A percentile compares a stretch with the other conserved stretches of the same genome.
Evolutionary conservation across 2,113 vertebrate genomes (phyloP).

Genomic region (Ornithorhynchus anatinus): DNA sequence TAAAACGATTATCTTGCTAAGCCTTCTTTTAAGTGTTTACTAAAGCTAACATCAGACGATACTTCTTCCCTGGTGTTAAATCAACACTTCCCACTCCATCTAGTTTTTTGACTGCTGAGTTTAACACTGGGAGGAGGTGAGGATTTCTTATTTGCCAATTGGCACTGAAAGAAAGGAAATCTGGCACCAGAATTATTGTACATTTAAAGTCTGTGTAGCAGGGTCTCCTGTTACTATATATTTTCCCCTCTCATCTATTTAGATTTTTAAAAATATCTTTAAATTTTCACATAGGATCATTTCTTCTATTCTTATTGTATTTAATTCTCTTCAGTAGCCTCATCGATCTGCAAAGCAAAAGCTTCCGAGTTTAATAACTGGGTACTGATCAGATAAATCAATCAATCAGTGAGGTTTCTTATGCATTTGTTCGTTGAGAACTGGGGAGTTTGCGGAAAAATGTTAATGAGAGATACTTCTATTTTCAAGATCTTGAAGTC

Average conservation of each 20-base stretch:
- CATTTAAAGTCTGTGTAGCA: conserved; percentile 57
- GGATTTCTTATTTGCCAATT: conserved; percentile 66
- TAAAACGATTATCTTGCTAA: conserved; percentile 50
- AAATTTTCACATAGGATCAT: conserved; percentile 23
- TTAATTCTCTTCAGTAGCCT: too few relatives aligned
- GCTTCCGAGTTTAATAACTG: too few relatives aligned
- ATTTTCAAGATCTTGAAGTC: too few relatives aligned
- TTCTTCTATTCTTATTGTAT: too few relatives aligned
- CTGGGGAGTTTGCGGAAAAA: too few relatives aligned
- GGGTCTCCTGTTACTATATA: conserved; percentile 44
- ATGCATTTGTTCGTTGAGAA: too few relatives aligned
- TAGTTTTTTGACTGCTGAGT: conserved; percentile 63
- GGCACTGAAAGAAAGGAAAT: conserved; percentile 55
- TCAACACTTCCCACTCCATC: conserved; percentile 68
- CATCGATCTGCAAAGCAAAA: too few relatives aligned
- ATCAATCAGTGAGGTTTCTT: too few relatives aligned
- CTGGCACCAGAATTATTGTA: conserved; percentile 56
- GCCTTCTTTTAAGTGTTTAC: conserved; percentile 62
- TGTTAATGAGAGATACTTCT: too few relatives aligned
- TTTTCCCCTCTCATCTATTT: conserved; percentile 51
- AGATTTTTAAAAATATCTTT: conserved; percentile 31
- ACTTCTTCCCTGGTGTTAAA: conserved; percentile 63
- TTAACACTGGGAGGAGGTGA: conserved; percentile 65
- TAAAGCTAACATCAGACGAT: conserved; percentile 52
- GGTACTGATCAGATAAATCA: too few relatives aligned